Percentiles rank a stretch among this genome's conserved stretches.
phyloP scores from a whole-genome alignment of 2,888 invertebrate species.

The Eupithecia tripunctaria region DNA sequence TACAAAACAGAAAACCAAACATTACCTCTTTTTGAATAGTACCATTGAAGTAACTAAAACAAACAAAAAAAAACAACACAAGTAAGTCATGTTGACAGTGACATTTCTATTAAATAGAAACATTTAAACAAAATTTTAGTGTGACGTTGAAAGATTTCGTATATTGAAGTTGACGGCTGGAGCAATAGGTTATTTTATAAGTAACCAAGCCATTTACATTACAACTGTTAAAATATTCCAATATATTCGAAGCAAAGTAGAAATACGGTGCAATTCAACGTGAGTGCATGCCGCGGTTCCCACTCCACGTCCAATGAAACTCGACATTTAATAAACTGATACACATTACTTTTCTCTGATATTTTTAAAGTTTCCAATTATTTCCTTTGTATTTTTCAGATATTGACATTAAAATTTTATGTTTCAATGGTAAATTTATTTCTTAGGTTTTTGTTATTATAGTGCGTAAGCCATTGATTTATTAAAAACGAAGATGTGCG shows the following conservation, averaged over 20 bases:
- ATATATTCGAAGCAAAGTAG: constrained; percentile 52
- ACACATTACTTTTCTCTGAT: neutral
- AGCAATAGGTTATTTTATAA: neutral
- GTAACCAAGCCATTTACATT: neutral
- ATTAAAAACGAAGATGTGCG: too few relatives aligned
- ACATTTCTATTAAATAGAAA: too few relatives aligned
- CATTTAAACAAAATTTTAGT: too few relatives aligned
- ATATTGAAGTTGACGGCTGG: too few relatives aligned
- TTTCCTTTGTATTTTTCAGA: neutral
- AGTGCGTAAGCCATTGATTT: too few relatives aligned
- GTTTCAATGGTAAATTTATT: neutral
- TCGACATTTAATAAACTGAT: constrained; percentile 15
- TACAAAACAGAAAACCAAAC: too few relatives aligned
- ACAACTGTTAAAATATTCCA: constrained; percentile 30
- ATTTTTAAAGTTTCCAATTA: constrained; percentile 1
- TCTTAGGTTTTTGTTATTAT: too few relatives aligned
- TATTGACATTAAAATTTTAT: neutral
- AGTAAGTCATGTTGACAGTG: too few relatives aligned
- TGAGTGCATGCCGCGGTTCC: constrained; percentile 50
- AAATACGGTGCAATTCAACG: constrained; percentile 58
- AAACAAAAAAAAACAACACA: too few relatives aligned
- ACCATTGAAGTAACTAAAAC: too few relatives aligned
- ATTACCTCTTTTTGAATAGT: too few relatives aligned
- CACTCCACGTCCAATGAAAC: constrained; percentile 34
- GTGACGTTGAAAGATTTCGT: too few relatives aligned